These are phyloP conservation scores for Brachionus paranguensis DNA, from an alignment of 1,140 invertebrate species.

Conservation along the genomic window DNA sequence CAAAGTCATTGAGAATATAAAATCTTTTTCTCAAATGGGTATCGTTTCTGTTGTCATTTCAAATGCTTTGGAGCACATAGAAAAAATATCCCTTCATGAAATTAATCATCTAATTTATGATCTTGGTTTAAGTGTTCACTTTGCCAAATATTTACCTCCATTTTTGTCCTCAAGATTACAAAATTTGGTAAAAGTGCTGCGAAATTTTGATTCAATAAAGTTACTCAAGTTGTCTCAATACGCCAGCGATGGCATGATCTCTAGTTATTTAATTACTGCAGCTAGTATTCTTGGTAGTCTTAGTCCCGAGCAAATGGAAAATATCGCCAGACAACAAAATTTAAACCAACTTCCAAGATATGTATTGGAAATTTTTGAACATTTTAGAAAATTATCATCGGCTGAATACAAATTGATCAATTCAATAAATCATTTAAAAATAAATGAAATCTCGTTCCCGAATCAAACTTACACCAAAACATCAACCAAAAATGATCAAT, in stretches of 20 bases:
- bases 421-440: neutral
- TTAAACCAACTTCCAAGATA: neutral
- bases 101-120: neutral
- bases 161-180: neutral
- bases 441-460: neutral
- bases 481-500: neutral
- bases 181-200: neutral
- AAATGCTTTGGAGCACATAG: neutral
- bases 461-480: neutral
- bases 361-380: neutral
- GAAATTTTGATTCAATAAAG: neutral
- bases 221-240: neutral
- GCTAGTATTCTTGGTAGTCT: neutral
- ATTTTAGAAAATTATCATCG: neutral
- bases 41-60: neutral
- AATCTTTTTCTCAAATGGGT: neutral
- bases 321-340: neutral
- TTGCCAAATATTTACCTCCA: neutral
- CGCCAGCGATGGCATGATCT: neutral
- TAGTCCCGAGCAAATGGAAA: neutral
- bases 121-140: neutral
- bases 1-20: neutral
- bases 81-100: neutral
- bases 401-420: neutral
- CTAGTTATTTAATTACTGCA: neutral